Base-by-base conservation (phyloP, 2,888 invertebrate genomes). In the Stenodera caucasica region DNA sequence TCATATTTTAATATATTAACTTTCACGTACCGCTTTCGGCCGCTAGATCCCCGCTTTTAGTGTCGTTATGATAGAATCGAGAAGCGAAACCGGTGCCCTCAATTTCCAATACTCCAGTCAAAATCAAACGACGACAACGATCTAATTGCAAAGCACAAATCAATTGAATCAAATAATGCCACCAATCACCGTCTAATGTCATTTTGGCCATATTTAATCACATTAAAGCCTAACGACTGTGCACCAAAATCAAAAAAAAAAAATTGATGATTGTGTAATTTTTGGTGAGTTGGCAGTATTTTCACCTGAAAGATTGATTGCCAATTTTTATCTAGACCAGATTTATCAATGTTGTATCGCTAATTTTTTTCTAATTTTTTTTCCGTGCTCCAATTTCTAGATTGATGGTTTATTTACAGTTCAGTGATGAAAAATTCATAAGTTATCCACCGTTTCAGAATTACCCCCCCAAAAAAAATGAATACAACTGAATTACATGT, bases 301-400 rank as follows among this genome's bases (percentile, higher is more conserved):
- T 53, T 21, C 53, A 53, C 21, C 53, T 53, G 53, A 18, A 53
- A 53, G 53, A 53, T 53, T 53, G 53, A 53, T 53, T 53, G 14
- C 26, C 32, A 53, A 53, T 53, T 32, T 53, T 33, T 29, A 32
- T 53, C 21, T 32, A 53, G 32, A 45, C 21, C 21, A 12, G 45
- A 23, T 45, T 45, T 45, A 45, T 45, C 23, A 45, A 23, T n/a
- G 23, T 9, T 21, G 9, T 37, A 3, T 40, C 5, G 4, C 1
- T 21, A n/a, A 45, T 21, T 45, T 45, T 40, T 23, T 21, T 21
- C 21, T 6, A 5, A 26, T 26, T 23, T 12, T 40, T 18, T 40
- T 26, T 26, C 5, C 5, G 26, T 26, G 2, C 30, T 5, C 5
- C 30, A 23, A 23, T 45, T n/a, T 12, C 45, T 6, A 23, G 18